Evolutionary conservation across 2,888 invertebrate species (phyloP), one percentile per base, ranked within the genome.

Genomic region (Spisula subtruncata): DNA sequence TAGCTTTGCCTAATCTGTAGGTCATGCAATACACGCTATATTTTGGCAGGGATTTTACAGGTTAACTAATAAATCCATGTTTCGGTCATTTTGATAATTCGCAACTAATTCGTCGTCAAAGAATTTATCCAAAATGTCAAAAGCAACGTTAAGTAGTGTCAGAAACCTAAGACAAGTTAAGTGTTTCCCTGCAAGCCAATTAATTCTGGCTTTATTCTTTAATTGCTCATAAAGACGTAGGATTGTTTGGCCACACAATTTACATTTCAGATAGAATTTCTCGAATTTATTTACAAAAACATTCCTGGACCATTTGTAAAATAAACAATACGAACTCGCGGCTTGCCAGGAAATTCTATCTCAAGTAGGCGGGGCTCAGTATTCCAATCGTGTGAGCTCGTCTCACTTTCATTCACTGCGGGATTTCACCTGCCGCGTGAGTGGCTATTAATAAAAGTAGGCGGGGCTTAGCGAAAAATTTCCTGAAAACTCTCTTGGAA

Each of bases 161-260:
- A 66, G 60, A 66, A 25, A 41, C n/a, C 20, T 25, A 25, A 66
- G 10, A 25, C 25, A 66, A 25, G 10, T n/a, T n/a, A 12, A 25
- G 20, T 60, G 48, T 85, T 85, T 79, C 41, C 75, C 16, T 12
- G 35, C 51, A 80, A 80, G 80, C 41, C 85, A 85, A 85, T 85
- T 85, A 88, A 86, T 85, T 81, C 10, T 81, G 60, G 25, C 83
- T 89, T 86, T 56, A 81, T 86, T 91, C 48, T 85, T 89, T 91
- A 91, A 89, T 91, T 91, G 88, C 85, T 87, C 89, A 88, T 91
- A 88, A 91, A 89, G 85, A 81, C 81, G 86, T 85, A 54, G 86
- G 83, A 86, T 87, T 91, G 91, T 91, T 89, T 91, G 91, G 91
- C 91, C 91, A 91, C 91, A 91, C 91, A 91, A 89, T 91, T 89